Evolutionary conservation across 92 coral and sea anemone genomes (phyloP).

Genomic region (Bergia sp.): DNA sequence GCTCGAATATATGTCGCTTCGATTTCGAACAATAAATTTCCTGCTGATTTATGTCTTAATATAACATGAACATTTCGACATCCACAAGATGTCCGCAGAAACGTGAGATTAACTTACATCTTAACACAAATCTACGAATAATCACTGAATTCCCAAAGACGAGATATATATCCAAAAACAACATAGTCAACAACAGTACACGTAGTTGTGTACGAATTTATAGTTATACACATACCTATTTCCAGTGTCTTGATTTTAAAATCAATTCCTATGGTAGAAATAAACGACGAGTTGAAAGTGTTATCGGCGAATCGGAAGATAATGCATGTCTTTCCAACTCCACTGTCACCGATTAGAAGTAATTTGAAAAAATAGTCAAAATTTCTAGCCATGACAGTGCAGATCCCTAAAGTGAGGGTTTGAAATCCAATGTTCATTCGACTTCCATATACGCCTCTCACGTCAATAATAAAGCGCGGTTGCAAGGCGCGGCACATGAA

Average conservation of each 20-base stretch:
- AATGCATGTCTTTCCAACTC: constrained; percentile 95
- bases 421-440: not conserved
- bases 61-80: not conserved
- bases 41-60: not conserved
- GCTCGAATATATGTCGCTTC: not conserved
- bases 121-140: not conserved
- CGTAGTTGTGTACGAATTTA: not conserved
- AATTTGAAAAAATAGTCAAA: constrained; percentile 89
- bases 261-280: constrained; percentile 93
- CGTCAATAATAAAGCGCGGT: constrained; percentile 18
- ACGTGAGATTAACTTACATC: not conserved
- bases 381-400: constrained; percentile 81
- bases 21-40: not conserved
- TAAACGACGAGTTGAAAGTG: constrained; percentile 79
- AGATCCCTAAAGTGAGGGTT: constrained; percentile 26
- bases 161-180: not conserved
- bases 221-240: constrained; percentile 65
- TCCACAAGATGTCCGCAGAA: not conserved
- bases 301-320: constrained; percentile 90
- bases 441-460: constrained; percentile 1
- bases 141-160: not conserved
- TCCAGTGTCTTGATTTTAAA: constrained; percentile 91
- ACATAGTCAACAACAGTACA: not conserved
- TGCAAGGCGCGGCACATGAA: constrained; percentile 34
- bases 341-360: constrained; percentile 92